Conservation (phyloP, 2,888 invertebrate genomes). For the Glaucopsyche alexis region DNA sequence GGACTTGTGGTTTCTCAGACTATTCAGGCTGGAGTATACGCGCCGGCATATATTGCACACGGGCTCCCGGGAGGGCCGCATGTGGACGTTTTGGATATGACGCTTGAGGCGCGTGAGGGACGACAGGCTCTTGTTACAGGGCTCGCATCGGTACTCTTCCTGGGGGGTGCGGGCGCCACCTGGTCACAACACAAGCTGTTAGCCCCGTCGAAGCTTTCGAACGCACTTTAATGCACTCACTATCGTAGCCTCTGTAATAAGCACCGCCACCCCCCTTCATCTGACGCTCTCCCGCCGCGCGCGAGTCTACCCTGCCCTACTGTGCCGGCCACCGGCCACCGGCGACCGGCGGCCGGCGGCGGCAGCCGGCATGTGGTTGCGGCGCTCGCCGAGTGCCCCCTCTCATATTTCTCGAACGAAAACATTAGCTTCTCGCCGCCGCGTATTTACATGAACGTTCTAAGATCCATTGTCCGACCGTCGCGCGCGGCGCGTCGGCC, state of each 20-base stretch:
- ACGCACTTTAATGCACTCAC: conserved; percentile 79
- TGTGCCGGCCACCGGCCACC: conserved; percentile 54
- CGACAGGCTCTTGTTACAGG: conserved; percentile 94
- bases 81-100: conserved; percentile 95
- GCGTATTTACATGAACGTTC: conserved; percentile 61
- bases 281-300: conserved; percentile 68
- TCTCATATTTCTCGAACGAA: conserved; percentile 67
- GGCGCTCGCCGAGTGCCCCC: conserved; percentile 46
- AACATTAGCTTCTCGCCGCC: conserved; percentile 71
- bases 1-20: conserved; percentile 94
- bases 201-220: conserved; percentile 74
- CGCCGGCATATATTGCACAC: conserved; percentile 96
- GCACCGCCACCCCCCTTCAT: conserved; percentile 77
- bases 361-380: conserved; percentile 50
- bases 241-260: conserved; percentile 73
- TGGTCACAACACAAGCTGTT: conserved; percentile 82
- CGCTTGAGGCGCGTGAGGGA: conserved; percentile 93
- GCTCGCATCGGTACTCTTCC: conserved; percentile 94
- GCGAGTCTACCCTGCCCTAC: conserved; percentile 59
- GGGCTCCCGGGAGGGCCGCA: conserved; percentile 93
- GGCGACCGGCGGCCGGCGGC: conserved; percentile 37
- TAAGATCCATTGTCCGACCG: conserved; percentile 71
- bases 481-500: conserved; percentile 63
- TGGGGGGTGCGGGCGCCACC: conserved; percentile 87
- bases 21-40: conserved; percentile 94